These are phyloP conservation scores for Drosophila lacertosa DNA, from an alignment of 1,140 invertebrate species.

Conservation along the genomic window DNA sequence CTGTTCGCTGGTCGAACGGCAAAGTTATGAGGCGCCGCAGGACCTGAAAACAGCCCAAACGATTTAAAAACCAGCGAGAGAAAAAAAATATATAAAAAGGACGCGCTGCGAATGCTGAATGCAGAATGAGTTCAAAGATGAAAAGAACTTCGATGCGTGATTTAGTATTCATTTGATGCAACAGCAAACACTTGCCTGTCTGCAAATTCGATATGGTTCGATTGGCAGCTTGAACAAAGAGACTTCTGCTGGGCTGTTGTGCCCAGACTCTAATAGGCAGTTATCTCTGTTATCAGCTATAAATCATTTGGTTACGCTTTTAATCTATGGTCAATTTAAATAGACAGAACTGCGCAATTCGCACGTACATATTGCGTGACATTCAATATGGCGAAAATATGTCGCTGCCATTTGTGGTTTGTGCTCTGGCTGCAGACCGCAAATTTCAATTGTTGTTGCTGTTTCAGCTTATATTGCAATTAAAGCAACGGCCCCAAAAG, in stretches of 20 bases:
- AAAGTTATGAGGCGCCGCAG: constrained; percentile 59
- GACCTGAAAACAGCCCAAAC: constrained; percentile 28
- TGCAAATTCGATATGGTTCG: background rate
- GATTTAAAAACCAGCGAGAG: constrained; percentile 19
- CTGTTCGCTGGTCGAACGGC: constrained; percentile 39
- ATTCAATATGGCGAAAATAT: background rate
- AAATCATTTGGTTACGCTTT: no score
- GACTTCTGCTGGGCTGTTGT: no score
- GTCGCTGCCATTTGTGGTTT: background rate
- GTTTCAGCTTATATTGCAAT: constrained; percentile 7
- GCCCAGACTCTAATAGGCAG: no score
- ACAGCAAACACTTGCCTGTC: background rate
- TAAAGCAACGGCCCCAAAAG: constrained; percentile 15
- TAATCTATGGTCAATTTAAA: no score
- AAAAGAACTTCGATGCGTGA: constrained; percentile 13
- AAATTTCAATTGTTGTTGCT: background rate
- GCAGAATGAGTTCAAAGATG: constrained; percentile 11
- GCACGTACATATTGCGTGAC: no score
- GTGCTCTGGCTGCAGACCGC: background rate
- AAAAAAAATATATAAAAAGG: background rate
- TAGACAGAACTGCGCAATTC: no score
- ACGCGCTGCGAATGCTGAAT: constrained; percentile 15
- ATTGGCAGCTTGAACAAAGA: no score
- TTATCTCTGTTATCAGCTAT: no score
- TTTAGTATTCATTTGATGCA: constrained; percentile 24